A percentile compares a stretch with the other conserved stretches of the same genome.
phyloP scores from a whole-genome alignment of 1,140 invertebrate genomes.

The Cyphomyrmex costatus region DNA sequence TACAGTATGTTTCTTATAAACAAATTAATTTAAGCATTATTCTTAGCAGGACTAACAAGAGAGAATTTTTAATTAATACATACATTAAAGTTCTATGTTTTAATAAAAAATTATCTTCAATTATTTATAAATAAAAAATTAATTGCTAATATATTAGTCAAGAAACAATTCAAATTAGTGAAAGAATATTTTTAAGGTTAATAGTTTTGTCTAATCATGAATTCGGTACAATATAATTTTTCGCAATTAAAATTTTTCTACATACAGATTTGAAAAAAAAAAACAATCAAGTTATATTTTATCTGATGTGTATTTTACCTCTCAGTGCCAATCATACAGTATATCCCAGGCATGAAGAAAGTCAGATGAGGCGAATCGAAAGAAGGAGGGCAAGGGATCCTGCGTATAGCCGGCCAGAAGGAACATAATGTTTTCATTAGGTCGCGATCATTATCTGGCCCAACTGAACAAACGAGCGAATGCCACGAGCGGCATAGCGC shows the following conservation, averaged over 20 bases:
- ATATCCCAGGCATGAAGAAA: constrained; percentile 12
- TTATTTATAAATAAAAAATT: background rate
- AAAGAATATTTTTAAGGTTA: background rate
- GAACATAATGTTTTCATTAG: constrained; percentile 80
- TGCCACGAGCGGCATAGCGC: constrained; percentile 70
- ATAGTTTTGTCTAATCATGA: background rate
- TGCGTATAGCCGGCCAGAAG: constrained; percentile 7
- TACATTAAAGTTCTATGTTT: background rate
- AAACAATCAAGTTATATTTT: constrained; percentile 12
- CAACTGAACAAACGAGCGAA: constrained; percentile 76
- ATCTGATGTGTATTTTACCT: constrained; percentile 28
- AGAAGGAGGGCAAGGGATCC: background rate
- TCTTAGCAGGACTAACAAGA: background rate
- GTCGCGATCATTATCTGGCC: constrained; percentile 78
- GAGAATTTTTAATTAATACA: background rate
- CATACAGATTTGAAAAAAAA: background rate
- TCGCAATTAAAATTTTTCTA: background rate
- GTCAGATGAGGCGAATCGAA: background rate
- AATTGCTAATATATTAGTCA: background rate
- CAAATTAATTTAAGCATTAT: constrained; percentile 7
- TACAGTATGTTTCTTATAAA: background rate
- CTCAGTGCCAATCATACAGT: background rate
- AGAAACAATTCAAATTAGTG: background rate
- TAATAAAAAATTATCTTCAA: background rate
- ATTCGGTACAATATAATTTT: background rate